These are phyloP conservation scores for Ostrea edulis DNA, from an alignment of 1,140 invertebrate genomes.

Conservation along the genomic window DNA sequence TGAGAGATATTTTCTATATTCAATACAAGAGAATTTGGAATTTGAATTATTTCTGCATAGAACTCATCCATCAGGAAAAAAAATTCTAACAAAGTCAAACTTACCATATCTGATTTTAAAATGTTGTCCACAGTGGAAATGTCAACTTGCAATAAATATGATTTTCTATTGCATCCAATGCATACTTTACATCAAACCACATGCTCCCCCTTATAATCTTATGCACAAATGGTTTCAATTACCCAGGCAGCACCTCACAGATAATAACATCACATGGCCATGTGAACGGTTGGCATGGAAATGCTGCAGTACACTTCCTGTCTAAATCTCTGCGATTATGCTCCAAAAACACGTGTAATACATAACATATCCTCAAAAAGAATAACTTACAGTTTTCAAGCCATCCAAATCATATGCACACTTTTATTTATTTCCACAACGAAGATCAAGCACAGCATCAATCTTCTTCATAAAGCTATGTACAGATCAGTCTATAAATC, in stretches of 20 bases:
- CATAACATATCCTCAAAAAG: neutral
- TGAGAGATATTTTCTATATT: constrained; percentile 5
- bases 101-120: neutral
- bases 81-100: neutral
- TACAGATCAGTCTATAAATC: constrained; percentile 2
- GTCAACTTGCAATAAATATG: neutral
- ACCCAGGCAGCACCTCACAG: constrained; percentile 14
- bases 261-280: constrained; percentile 20
- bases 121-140: neutral
- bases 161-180: neutral
- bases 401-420: neutral
- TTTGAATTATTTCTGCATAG: neutral
- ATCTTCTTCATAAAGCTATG: constrained; percentile 2
- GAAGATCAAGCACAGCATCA: neutral
- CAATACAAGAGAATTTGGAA: neutral
- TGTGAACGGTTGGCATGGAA: constrained; percentile 35
- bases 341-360: neutral
- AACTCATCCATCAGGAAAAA: neutral
- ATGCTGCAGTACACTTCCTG: constrained; percentile 22
- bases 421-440: neutral
- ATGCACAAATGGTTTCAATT: constrained; percentile 32
- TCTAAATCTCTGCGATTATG: neutral
- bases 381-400: neutral
- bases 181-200: neutral
- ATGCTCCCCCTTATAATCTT: constrained; percentile 26